Base-by-base conservation (phyloP, 2,113 vertebrate genomes). In the Apteryx owenii region DNA sequence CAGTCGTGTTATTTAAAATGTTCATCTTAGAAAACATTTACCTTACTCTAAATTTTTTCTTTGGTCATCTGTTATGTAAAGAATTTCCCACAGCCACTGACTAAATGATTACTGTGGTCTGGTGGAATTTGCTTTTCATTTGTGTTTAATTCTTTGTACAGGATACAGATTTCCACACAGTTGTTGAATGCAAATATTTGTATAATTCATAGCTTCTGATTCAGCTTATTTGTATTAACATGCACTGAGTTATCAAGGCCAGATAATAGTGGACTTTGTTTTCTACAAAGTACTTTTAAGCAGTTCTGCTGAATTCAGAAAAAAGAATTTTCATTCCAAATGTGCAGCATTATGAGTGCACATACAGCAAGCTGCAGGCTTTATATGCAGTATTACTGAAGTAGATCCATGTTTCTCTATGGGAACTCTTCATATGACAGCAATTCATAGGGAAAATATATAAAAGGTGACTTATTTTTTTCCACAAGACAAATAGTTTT, bases 391-490 rank as follows among this genome's bases (percentile, higher is more conserved):
- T 21, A 73, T 36, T 50, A 42, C 17, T 65, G 29, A 85, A 81
- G 91, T 6, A 81, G 61, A 83, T 42, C 69, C 58, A 60, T 44
- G 66, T 72, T 91, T 72, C 62, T 82, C 75, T 93, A 36, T 93
- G 96, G 78, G 92, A 96, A 91, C 61, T 91, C 51, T 73, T 95
- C 76, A n/a, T 70, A 61, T 21, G 68, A 94, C 3, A 85, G 75
- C 20, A 73, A 51, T 68, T 91, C 70, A 88, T 68, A 77, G 64
- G 80, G 46, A 93, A 93, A 93, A 94, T 70, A 92, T n/a, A 91
- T 54, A 88, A 95, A 92, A 91, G 82, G 23, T 94, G 96, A 97
- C 89, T 93, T 88, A 80, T 40, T 96, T 97, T 73, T 97, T 97
- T 97, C 96, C 96, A 95, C 92, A 83, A 33, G 79, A 70, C 68